Evolutionary conservation across 2,888 invertebrate genomes (phyloP).

Genomic region (Brachyptera putata): DNA sequence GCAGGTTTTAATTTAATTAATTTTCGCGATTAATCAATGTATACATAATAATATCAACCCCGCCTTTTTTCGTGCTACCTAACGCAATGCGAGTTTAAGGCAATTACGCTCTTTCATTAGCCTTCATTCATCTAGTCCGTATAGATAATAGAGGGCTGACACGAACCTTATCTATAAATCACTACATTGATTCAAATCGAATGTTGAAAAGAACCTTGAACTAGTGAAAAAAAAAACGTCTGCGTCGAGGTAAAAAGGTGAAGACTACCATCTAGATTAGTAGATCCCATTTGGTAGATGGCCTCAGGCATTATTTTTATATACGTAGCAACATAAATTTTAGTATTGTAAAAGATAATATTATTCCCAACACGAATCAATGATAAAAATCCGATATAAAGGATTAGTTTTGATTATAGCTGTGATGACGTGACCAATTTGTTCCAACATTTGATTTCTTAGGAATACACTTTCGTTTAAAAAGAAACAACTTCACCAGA

Average conservation of each 20-base stretch:
- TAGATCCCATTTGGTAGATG: no score
- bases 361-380: not conserved
- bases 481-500: no score
- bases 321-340: no score
- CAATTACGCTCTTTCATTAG: not conserved
- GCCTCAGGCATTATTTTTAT: no score
- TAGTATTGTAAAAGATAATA: not conserved
- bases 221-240: not conserved
- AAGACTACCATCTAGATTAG: not conserved
- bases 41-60: slow-evolving; percentile 15
- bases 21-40: slow-evolving; percentile 12
- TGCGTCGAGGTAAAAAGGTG: not conserved
- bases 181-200: slow-evolving; percentile 15
- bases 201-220: slow-evolving; percentile 10
- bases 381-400: not conserved
- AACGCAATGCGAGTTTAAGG: not conserved
- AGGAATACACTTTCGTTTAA: no score
- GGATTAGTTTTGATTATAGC: not conserved
- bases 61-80: not conserved
- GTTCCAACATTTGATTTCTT: no score
- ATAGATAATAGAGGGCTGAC: slow-evolving; percentile 12
- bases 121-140: not conserved
- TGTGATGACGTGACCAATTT: not conserved
- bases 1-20: slow-evolving; percentile 18
- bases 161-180: slow-evolving; percentile 18